Conservation (phyloP, 2,797 vertebrate genomes). For the Gymnothorax javanicus region DNA sequence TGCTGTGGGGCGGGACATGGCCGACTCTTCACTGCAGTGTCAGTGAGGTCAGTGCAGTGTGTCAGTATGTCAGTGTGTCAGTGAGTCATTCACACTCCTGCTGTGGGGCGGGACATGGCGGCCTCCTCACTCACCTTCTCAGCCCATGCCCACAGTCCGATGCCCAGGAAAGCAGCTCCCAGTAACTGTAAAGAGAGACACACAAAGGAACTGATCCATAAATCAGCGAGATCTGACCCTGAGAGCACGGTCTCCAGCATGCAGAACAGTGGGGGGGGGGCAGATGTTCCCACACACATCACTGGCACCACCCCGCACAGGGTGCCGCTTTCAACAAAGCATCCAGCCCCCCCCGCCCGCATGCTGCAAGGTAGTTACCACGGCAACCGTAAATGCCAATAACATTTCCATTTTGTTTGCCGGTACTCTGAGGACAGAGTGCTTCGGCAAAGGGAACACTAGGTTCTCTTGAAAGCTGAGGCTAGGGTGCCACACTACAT, state of each 20-base stretch:
- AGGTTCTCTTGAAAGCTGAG: background rate
- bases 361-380: background rate
- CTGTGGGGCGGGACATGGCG: background rate
- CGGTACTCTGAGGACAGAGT: background rate
- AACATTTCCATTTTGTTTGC: background rate
- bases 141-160: slow-evolving; percentile 93
- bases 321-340: background rate
- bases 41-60: too few species aligned
- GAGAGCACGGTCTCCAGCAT: background rate
- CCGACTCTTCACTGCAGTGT: slow-evolving; percentile 57
- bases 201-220: slow-evolving; percentile 38
- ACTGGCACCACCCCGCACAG: background rate
- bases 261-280: background rate
- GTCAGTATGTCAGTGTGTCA: too few species aligned
- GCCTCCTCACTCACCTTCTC: slow-evolving; percentile 83
- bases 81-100: too few species aligned
- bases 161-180: slow-evolving; percentile 85
- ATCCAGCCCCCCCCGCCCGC: too few species aligned
- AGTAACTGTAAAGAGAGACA: slow-evolving; percentile 80
- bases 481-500: background rate
- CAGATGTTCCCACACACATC: background rate
- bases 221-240: background rate
- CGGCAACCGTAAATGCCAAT: background rate
- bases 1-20: background rate
- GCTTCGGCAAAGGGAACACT: background rate